Evolutionary conservation across 2,888 invertebrate genomes (phyloP).

Genomic region (Xylota sylvarum): DNA sequence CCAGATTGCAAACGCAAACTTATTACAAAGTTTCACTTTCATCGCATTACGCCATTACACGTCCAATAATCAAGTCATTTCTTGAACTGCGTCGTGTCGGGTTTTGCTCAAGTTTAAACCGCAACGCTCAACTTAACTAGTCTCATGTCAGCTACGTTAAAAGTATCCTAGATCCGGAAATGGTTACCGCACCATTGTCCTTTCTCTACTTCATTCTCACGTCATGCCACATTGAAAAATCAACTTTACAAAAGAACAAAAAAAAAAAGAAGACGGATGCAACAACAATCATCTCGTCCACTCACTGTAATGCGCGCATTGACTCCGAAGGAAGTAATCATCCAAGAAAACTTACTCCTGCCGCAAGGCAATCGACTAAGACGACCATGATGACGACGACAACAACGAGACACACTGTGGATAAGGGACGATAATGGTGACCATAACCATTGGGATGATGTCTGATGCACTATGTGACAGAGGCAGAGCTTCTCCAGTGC

Average conservation of each 20-base stretch:
- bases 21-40: conserved; percentile 55
- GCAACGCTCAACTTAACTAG: conserved; percentile 59
- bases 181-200: conserved; percentile 60
- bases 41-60: conserved; percentile 60
- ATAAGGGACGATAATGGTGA: conserved; percentile 64
- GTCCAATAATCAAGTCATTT: conserved; percentile 52
- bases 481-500: conserved; percentile 8
- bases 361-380: conserved; percentile 66
- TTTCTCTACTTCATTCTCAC: conserved; percentile 15
- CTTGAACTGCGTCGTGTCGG: conserved; percentile 20
- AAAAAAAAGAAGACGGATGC: not conserved
- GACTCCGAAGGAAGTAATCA: conserved; percentile 48
- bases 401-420: conserved; percentile 53
- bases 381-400: conserved; percentile 59
- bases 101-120: conserved; percentile 34
- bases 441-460: conserved; percentile 63
- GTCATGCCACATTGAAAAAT: conserved; percentile 37
- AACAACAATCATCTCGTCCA: conserved; percentile 14
- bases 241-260: conserved; percentile 29
- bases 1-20: conserved; percentile 28
- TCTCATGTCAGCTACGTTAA: conserved; percentile 48
- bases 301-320: conserved; percentile 34
- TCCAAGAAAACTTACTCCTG: conserved; percentile 67
- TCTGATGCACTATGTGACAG: conserved; percentile 57
- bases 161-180: conserved; percentile 31